phyloP scores from a whole-genome alignment of 2,113 vertebrate species.

The Hystrix cristata region DNA sequence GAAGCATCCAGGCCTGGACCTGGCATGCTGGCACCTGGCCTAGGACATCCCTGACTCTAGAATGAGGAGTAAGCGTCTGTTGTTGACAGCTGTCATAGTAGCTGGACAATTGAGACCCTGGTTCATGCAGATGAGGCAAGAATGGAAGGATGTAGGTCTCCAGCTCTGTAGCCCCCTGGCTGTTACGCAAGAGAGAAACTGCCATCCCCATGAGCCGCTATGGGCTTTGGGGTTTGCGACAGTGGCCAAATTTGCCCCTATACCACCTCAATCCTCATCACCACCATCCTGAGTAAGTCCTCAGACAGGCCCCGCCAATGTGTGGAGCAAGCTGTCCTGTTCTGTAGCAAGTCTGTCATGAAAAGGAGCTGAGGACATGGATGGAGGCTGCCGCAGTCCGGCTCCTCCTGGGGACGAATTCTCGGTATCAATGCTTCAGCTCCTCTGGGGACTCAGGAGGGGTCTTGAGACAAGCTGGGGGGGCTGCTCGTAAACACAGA shows the following conservation, averaged over 20 bases:
- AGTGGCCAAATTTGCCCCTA: not conserved
- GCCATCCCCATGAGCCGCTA: not conserved
- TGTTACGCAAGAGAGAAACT: not conserved
- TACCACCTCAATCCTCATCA: not conserved
- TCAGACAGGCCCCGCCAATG: not conserved
- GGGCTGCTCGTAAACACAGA: not conserved
- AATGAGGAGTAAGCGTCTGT: not conserved
- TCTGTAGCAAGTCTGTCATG: not conserved
- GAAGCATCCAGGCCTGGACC: not conserved
- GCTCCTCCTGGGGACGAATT: not conserved
- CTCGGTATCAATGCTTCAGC: not conserved
- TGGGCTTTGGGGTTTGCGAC: not conserved
- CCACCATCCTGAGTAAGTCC: not conserved
- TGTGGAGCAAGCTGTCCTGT: not conserved
- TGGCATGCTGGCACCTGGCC: too few species aligned
- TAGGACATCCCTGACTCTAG: not conserved
- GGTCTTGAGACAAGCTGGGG: not conserved
- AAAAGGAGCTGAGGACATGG: not conserved
- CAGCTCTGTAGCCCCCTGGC: not conserved
- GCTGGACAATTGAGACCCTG: not conserved
- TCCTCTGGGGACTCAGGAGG: not conserved
- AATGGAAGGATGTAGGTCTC: not conserved
- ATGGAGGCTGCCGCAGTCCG: not conserved
- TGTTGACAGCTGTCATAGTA: not conserved
- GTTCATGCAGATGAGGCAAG: not conserved